Evolutionary conservation across 2,113 vertebrate genomes (phyloP).

Genomic region (Brienomyrus brachyistius): DNA sequence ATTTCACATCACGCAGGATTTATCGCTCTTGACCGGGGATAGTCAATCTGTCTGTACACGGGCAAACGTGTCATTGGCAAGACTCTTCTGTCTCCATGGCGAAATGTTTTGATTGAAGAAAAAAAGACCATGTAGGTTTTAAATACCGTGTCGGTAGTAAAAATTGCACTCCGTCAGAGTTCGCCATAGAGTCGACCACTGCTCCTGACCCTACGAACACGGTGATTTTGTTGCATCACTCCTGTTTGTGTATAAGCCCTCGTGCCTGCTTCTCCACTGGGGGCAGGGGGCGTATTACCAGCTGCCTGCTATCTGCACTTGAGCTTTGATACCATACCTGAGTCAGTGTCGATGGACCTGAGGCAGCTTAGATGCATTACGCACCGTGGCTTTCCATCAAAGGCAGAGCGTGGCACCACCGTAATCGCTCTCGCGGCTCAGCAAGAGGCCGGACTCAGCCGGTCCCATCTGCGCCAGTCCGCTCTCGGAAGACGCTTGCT

Average conservation of each 20-base stretch:
- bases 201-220: neutral
- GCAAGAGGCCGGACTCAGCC: neutral
- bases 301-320: neutral
- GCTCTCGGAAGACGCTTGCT: neutral
- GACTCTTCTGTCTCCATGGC: neutral
- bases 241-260: neutral
- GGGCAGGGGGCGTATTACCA: neutral
- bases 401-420: neutral
- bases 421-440: neutral
- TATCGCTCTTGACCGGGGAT: neutral
- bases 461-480: neutral
- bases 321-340: neutral
- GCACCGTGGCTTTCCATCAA: neutral
- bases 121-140: neutral
- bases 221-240: neutral
- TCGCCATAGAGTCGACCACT: neutral
- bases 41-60: neutral
- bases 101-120: neutral
- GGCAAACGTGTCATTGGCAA: neutral
- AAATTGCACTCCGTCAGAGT: neutral
- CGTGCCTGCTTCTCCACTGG: neutral
- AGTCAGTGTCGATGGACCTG: neutral
- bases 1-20: neutral
- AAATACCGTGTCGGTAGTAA: neutral
- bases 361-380: neutral